Percentiles rank a stretch among this genome's conserved stretches.
These are phyloP conservation scores for Dynastes tityus DNA, from an alignment of 2,888 invertebrate species.

Conservation along the genomic window DNA sequence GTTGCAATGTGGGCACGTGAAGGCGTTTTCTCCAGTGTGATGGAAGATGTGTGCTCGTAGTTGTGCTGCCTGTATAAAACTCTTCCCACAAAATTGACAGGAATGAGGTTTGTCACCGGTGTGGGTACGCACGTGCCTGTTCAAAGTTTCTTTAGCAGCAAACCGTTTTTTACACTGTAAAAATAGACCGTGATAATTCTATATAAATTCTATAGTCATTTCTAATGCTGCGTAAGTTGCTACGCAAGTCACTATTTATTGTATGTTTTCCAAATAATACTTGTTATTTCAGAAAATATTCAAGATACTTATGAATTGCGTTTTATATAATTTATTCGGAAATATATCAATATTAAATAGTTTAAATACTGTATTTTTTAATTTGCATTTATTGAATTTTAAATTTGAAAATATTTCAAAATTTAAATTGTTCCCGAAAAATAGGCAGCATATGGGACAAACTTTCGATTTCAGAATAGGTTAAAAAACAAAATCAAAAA, in stretches of 20 bases:
- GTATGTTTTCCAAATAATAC: slow-evolving; percentile 7
- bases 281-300: background rate
- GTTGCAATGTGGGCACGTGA: slow-evolving; percentile 76
- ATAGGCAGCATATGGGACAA: too few relatives aligned
- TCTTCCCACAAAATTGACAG: slow-evolving; percentile 81
- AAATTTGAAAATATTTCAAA: too few relatives aligned
- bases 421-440: too few relatives aligned
- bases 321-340: too few relatives aligned
- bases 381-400: too few relatives aligned
- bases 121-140: slow-evolving; percentile 70
- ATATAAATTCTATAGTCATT: too few relatives aligned
- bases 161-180: slow-evolving; percentile 84
- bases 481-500: too few relatives aligned
- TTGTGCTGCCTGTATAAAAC: slow-evolving; percentile 88
- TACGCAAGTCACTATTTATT: slow-evolving; percentile 1
- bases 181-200: slow-evolving; percentile 25
- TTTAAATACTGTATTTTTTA: too few relatives aligned
- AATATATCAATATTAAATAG: too few relatives aligned
- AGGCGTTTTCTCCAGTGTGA: slow-evolving; percentile 81
- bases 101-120: slow-evolving; percentile 75
- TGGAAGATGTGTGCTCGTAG: slow-evolving; percentile 85
- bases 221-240: too few relatives aligned
- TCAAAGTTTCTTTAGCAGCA: slow-evolving; percentile 84
- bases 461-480: too few relatives aligned
- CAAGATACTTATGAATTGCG: too few relatives aligned